These are phyloP conservation scores for Perizoma flavofasciatum DNA, from an alignment of 2,888 invertebrate species.

Conservation along the genomic window DNA sequence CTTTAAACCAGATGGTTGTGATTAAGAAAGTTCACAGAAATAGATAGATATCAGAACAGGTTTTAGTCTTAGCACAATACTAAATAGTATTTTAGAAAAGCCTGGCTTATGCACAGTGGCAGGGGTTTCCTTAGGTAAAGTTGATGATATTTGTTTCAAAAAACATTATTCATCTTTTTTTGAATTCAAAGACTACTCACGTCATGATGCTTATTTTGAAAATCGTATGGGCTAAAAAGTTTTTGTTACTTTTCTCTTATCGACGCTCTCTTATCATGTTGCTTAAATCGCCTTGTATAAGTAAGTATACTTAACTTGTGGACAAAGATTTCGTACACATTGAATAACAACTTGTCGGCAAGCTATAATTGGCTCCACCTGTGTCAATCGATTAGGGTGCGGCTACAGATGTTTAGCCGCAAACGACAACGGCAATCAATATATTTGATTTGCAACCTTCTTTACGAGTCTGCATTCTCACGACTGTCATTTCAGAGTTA, in stretches of 20 bases:
- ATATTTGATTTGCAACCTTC: slow-evolving; percentile 42
- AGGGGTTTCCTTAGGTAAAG: no score
- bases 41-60: slow-evolving; percentile 3
- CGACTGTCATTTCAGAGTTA: slow-evolving; percentile 32
- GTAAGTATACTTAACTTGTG: not conserved
- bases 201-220: no score
- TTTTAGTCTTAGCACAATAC: slow-evolving; percentile 7
- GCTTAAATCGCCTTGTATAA: not conserved
- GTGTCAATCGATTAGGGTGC: slow-evolving; percentile 36
- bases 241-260: no score
- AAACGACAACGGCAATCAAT: slow-evolving; percentile 41
- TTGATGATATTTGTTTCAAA: no score
- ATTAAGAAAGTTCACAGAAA: no score
- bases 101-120: no score
- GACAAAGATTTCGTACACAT: slow-evolving; percentile 20
- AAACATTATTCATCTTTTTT: no score
- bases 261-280: no score
- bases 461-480: slow-evolving; percentile 37
- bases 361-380: slow-evolving; percentile 29
- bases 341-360: slow-evolving; percentile 32
- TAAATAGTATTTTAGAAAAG: no score
- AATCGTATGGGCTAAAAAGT: no score
- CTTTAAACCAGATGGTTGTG: slow-evolving; percentile 34
- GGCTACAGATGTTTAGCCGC: slow-evolving; percentile 39
- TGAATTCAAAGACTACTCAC: no score